Conservation (phyloP, 2,888 invertebrate species). For the Leucophenga maculata region DNA sequence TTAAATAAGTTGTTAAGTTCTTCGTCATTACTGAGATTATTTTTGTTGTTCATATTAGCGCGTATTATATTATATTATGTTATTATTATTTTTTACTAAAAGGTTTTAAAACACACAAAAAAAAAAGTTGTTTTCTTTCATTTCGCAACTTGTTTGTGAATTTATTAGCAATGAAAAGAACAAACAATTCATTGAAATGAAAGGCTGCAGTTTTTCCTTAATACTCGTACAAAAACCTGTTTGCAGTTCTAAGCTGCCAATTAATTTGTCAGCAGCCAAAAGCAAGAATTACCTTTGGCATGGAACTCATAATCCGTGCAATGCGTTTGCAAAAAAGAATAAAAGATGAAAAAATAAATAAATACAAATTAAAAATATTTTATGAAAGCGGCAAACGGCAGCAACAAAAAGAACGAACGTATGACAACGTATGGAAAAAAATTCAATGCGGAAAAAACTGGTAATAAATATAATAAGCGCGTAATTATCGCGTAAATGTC, state of each 20-base stretch:
- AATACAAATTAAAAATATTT: neutral
- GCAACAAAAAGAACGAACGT: neutral
- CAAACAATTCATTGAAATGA: no score
- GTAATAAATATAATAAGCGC: slow-evolving; percentile 64
- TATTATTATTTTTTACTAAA: no score
- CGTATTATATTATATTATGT: neutral
- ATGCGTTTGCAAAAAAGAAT: neutral
- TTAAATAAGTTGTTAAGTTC: neutral
- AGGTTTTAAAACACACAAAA: no score
- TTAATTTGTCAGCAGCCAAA: no score
- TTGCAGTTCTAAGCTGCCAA: no score
- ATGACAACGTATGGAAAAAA: slow-evolving; percentile 29
- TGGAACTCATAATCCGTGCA: neutral
- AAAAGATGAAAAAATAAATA: slow-evolving; percentile 9
- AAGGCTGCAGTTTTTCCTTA: no score
- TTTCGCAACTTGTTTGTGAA: no score
- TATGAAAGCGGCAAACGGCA: no score
- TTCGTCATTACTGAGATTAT: neutral
- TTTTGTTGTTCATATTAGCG: neutral
- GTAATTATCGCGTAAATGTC: slow-evolving; percentile 65
- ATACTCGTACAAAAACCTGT: no score
- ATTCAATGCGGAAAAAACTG: slow-evolving; percentile 56
- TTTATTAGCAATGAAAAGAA: no score
- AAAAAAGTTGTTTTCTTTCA: no score
- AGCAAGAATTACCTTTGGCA: neutral